Evolutionary conservation across 2,797 vertebrate species (phyloP).

Genomic region (Megalops cyprinoides): DNA sequence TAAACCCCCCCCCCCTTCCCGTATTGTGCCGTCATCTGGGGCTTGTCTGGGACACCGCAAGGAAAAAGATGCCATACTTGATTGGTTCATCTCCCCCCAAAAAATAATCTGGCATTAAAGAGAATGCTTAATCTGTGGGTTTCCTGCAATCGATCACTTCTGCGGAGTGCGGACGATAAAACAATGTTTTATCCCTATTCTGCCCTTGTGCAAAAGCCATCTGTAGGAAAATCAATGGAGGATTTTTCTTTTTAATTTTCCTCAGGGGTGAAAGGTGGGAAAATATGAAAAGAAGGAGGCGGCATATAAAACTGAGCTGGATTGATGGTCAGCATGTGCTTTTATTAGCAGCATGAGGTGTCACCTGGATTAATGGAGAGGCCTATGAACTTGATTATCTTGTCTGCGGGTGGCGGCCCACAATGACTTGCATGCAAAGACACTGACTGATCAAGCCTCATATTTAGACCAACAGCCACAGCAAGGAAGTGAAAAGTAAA

Average conservation of each 20-base stretch:
- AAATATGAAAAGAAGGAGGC: constrained; percentile 1
- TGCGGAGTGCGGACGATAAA: neutral
- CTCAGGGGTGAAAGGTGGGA: neutral
- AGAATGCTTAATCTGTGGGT: constrained; percentile 15
- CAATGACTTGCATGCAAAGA: neutral
- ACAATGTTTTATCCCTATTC: constrained; percentile 2
- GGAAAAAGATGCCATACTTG: constrained; percentile 29
- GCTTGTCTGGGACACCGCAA: neutral
- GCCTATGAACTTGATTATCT: constrained; percentile 22
- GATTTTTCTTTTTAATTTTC: constrained; percentile 10
- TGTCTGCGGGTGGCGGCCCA: neutral
- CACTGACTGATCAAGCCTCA: neutral
- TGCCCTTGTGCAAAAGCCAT: neutral
- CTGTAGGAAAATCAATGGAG: constrained; percentile 6
- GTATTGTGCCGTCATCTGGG: neutral
- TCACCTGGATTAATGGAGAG: constrained; percentile 6
- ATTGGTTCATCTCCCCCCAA: constrained; percentile 12
- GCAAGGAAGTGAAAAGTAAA: neutral
- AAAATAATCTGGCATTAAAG: constrained; percentile 15
- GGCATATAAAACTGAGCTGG: neutral
- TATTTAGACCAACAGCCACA: neutral
- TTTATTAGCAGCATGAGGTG: constrained; percentile 7
- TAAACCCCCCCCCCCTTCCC: neutral
- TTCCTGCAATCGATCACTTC: constrained; percentile 25
- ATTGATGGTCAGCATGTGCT: neutral